These are phyloP conservation scores for Drosophila cracens DNA, from an alignment of 2,888 invertebrate genomes.

Conservation along the genomic window DNA sequence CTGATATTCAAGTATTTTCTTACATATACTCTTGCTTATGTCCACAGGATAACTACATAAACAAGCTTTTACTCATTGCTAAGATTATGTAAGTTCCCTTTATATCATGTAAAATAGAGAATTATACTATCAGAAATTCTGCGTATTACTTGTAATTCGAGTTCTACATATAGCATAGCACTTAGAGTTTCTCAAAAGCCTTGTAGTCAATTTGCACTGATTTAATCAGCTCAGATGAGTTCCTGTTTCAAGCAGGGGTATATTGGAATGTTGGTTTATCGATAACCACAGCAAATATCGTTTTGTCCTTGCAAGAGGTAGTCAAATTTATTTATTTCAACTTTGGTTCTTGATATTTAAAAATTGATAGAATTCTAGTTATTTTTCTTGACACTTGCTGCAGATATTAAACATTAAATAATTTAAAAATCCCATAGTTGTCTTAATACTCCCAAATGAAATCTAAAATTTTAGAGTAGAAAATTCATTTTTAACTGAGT, in stretches of 20 bases:
- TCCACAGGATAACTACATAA: background rate
- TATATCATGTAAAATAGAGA: background rate
- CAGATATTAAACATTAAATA: background rate
- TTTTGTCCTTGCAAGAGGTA: background rate
- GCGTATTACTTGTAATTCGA: background rate
- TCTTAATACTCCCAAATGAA: background rate
- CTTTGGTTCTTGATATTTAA: background rate
- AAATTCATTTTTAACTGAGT: background rate
- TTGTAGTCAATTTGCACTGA: background rate
- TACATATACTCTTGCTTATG: background rate
- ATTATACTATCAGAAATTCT: too few species aligned
- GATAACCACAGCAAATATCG: background rate
- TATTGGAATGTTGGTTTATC: too few species aligned
- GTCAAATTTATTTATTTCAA: background rate
- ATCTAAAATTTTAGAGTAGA: background rate
- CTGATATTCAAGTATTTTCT: background rate
- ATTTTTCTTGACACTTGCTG: background rate
- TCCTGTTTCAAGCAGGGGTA: too few species aligned
- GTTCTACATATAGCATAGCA: background rate
- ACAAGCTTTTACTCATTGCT: too few species aligned
- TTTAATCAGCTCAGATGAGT: background rate
- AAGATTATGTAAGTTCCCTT: background rate
- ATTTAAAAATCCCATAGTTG: background rate
- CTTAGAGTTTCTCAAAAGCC: background rate
- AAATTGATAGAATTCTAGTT: background rate